phyloP scores from a whole-genome alignment of 1,140 invertebrate genomes.

The Sminthurides bifidus region DNA sequence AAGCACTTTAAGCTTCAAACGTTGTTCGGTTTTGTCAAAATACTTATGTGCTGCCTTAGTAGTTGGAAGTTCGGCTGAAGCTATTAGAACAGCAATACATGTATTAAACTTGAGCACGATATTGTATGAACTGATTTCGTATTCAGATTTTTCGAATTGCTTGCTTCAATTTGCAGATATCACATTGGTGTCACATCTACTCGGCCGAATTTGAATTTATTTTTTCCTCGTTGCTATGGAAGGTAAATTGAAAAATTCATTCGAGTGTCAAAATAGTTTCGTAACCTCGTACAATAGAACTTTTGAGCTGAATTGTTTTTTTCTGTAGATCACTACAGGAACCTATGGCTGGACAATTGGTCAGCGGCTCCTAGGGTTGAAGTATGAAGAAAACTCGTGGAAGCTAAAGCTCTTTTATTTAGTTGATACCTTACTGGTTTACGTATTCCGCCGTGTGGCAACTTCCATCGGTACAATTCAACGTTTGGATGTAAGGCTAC shows the following conservation, averaged over 20 bases:
- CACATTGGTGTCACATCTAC: neutral
- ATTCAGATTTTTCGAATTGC: too few species aligned
- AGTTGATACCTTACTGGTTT: constrained; percentile 12
- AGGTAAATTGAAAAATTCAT: constrained; percentile 7
- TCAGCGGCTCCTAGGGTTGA: constrained; percentile 47
- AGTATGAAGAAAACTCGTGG: constrained; percentile 43
- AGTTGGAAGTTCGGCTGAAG: too few species aligned
- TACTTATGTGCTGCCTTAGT: too few species aligned
- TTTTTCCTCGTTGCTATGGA: constrained; percentile 13
- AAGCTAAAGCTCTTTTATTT: constrained; percentile 33
- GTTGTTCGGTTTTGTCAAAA: too few species aligned
- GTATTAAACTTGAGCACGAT: too few species aligned
- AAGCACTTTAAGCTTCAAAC: too few species aligned
- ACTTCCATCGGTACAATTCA: neutral
- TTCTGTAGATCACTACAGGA: constrained; percentile 43
- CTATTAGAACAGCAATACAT: too few species aligned
- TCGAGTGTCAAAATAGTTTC: neutral
- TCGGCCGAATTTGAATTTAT: constrained; percentile 10
- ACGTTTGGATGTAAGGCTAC: neutral
- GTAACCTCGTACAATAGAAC: neutral
- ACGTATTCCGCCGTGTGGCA: neutral
- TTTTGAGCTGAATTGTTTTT: constrained; percentile 30
- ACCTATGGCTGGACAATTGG: constrained; percentile 44
- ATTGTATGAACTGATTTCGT: too few species aligned
- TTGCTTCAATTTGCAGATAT: neutral